Evolutionary conservation across 2,888 invertebrate genomes (phyloP).

Genomic region (Melinaea marsaeus): DNA sequence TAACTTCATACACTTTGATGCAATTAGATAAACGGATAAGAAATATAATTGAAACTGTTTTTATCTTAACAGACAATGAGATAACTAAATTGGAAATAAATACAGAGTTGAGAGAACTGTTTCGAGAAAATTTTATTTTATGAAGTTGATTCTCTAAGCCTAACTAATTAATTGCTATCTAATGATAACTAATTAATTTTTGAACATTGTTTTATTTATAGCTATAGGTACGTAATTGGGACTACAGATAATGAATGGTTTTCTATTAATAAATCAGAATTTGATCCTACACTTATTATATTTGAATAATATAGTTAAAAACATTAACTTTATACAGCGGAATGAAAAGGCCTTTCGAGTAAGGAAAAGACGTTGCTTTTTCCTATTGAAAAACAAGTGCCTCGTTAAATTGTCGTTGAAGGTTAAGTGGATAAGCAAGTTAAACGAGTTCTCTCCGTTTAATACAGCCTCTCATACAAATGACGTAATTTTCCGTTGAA

Average conservation of each 20-base stretch:
- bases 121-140: no score
- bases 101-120: not conserved
- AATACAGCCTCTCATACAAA: constrained; percentile 48
- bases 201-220: no score
- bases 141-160: no score
- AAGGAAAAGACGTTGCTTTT: constrained; percentile 16
- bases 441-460: constrained; percentile 40
- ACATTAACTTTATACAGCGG: not conserved
- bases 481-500: constrained; percentile 57
- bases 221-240: no score
- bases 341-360: constrained; percentile 6
- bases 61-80: constrained; percentile 20
- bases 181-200: no score
- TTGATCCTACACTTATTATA: not conserved
- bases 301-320: not conserved
- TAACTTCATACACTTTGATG: constrained; percentile 21
- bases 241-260: no score
- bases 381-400: constrained; percentile 25
- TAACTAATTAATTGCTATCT: no score
- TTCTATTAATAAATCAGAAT: not conserved
- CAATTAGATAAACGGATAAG: constrained; percentile 15
- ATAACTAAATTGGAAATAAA: constrained; percentile 16
- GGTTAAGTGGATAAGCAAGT: constrained; percentile 35
- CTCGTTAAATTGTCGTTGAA: constrained; percentile 33
- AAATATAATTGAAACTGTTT: constrained; percentile 21